These are phyloP conservation scores for Crenichthys baileyi DNA, from an alignment of 2,797 vertebrate species.

Conservation along the genomic window DNA sequence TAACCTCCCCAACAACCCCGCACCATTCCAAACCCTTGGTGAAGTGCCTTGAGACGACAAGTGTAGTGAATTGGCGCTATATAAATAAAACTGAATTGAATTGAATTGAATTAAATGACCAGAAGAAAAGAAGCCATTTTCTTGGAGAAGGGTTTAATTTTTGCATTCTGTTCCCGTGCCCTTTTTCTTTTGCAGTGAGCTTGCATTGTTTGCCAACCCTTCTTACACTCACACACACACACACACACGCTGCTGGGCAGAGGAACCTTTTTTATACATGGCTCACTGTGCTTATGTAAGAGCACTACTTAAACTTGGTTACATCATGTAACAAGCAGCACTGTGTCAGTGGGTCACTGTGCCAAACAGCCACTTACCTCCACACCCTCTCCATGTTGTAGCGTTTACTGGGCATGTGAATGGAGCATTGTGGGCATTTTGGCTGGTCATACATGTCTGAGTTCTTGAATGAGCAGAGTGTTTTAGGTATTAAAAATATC, in stretches of 20 bases:
- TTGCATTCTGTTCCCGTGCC: conserved; percentile 49
- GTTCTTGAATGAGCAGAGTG: neutral
- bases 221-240: conserved; percentile 2
- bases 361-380: conserved; percentile 59
- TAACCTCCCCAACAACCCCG: too few relatives aligned
- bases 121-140: conserved; percentile 45
- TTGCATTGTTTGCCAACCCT: conserved; percentile 62
- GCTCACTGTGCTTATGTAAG: conserved; percentile 79
- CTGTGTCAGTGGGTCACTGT: conserved; percentile 82
- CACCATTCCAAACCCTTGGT: too few relatives aligned
- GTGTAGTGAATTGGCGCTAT: too few relatives aligned
- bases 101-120: neutral
- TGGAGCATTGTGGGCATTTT: conserved; percentile 1
- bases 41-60: too few relatives aligned
- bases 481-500: neutral
- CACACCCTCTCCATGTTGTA: conserved; percentile 33
- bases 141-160: conserved; percentile 40
- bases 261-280: conserved; percentile 72
- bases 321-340: conserved; percentile 75
- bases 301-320: conserved; percentile 78
- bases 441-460: neutral
- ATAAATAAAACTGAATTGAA: too few relatives aligned
- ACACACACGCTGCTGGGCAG: conserved; percentile 55
- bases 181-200: conserved; percentile 59
- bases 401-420: conserved; percentile 30